A percentile compares a stretch with the other conserved stretches of the same genome.
phyloP scores from a whole-genome alignment of 2,888 invertebrate species.

The Drosophila pseudotalamancana region DNA sequence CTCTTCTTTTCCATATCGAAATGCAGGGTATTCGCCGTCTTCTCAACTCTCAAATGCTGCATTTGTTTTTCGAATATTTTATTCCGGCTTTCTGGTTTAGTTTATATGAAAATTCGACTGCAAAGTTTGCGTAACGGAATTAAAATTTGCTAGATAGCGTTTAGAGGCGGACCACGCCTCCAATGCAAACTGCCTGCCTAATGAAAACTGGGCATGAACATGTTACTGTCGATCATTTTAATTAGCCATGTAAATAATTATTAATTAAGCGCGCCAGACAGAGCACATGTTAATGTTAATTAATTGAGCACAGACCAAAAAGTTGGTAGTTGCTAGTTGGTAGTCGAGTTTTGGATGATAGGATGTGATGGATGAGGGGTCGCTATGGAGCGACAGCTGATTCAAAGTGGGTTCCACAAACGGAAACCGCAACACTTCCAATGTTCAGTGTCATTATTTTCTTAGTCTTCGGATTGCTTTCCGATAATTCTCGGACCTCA shows the following conservation, averaged over 20 bases:
- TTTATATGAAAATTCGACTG: conserved; percentile 50
- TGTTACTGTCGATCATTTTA: conserved; percentile 58
- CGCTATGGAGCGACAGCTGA: conserved; percentile 25
- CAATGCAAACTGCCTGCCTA: conserved; percentile 35
- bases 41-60: not conserved
- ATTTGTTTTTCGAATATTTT: conserved; percentile 22
- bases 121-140: conserved; percentile 3
- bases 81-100: conserved; percentile 50
- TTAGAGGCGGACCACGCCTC: conserved; percentile 28
- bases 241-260: conserved; percentile 69
- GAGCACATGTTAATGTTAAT: conserved; percentile 50
- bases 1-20: too few relatives aligned
- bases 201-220: conserved; percentile 70
- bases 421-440: conserved; percentile 67
- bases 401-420: conserved; percentile 19
- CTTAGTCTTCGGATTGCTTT: conserved; percentile 6
- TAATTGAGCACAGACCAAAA: conserved; percentile 41
- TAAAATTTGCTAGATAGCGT: conserved; percentile 37
- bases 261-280: conserved; percentile 51
- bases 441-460: conserved; percentile 16
- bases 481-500: conserved; percentile 46
- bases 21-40: conserved; percentile 16
- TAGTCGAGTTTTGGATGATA: not conserved
- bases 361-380: not conserved
- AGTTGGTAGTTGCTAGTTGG: conserved; percentile 1